Evolutionary conservation across 2,888 invertebrate genomes (phyloP), one percentile per base, ranked within the genome.

Genomic region (Adelphocoris suturalis): DNA sequence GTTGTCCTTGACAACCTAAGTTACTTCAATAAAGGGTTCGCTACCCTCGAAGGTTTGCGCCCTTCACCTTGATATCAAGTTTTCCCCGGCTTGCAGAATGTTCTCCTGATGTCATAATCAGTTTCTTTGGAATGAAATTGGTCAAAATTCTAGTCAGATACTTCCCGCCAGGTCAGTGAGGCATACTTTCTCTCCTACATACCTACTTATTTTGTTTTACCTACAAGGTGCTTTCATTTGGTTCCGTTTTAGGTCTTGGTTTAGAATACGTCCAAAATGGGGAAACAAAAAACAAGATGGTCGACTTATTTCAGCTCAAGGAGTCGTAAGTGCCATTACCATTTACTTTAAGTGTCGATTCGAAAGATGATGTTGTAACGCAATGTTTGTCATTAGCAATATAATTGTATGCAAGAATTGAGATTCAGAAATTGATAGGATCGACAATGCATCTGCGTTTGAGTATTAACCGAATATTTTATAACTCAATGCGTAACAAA

Each of bases 91-190:
- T 19, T 2, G 12, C n/a, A 75, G 27, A 57, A 57, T 57, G 57
- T 2, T n/a, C 19, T n/a, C 27, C 37, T 76, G 23, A 76, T 27
- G 27, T 12, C 16, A 76, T 16, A 27, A 46, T 46, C n/a, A 19
- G 11, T 37, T 48, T 19, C 23, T 37, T 80, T 81, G 82, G 81
- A 76, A 96, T 96, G 96, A 95, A 95, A 93, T 93, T 96, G 90
- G 93, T 95, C 90, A 96, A 95, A 93, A 95, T 96, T 92, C 95
- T 96, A 93, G 93, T 96, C 48, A 94, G 96, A 90, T 96, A 96
- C 93, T 95, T 96, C 92, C 96, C 96, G 0, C 96, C 96, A 91
- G 96, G 96, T 95, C 93, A 76, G 27, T 86, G n/a, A 28, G 14
- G 12, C 37, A 27, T 46, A 9, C 28, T 52, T 81, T n/a, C 52